These are phyloP conservation scores for Falco rusticolus DNA, from an alignment of 2,797 vertebrate species.

Conservation along the genomic window DNA sequence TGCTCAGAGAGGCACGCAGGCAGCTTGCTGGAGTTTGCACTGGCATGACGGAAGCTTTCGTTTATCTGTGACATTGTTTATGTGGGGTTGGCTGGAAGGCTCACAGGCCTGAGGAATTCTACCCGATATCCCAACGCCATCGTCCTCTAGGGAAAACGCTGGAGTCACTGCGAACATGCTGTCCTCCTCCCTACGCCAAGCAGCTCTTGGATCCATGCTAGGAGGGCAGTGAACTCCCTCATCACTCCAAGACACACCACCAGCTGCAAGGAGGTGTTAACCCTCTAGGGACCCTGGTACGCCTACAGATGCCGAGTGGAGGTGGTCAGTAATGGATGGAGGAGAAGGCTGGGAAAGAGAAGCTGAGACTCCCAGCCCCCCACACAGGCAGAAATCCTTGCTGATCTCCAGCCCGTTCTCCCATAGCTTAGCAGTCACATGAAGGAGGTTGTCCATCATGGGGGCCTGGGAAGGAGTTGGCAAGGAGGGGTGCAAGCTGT, in stretches of 20 bases:
- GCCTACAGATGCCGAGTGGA: background rate
- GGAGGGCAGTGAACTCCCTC: slow-evolving; percentile 16
- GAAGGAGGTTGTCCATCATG: background rate
- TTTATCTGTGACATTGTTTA: slow-evolving; percentile 37
- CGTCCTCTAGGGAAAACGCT: background rate
- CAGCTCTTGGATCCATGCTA: background rate
- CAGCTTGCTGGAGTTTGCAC: background rate
- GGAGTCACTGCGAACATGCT: background rate
- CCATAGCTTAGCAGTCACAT: background rate
- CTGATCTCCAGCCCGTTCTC: background rate
- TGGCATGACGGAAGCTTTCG: background rate
- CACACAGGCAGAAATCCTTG: background rate
- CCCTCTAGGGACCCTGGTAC: background rate
- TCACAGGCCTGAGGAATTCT: slow-evolving; percentile 42
- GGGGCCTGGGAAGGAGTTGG: background rate
- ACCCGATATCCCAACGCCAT: background rate
- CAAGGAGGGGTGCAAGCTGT: background rate
- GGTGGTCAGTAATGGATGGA: background rate
- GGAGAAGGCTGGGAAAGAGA: background rate
- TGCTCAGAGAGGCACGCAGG: rapidly evolving
- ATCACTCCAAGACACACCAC: background rate
- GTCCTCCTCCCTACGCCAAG: background rate
- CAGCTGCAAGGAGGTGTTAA: slow-evolving; percentile 31
- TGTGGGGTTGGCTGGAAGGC: background rate
- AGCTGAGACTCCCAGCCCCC: background rate